Evolutionary conservation across 2,888 invertebrate genomes (phyloP).

Genomic region (Gymnoscelis rufifasciata): DNA sequence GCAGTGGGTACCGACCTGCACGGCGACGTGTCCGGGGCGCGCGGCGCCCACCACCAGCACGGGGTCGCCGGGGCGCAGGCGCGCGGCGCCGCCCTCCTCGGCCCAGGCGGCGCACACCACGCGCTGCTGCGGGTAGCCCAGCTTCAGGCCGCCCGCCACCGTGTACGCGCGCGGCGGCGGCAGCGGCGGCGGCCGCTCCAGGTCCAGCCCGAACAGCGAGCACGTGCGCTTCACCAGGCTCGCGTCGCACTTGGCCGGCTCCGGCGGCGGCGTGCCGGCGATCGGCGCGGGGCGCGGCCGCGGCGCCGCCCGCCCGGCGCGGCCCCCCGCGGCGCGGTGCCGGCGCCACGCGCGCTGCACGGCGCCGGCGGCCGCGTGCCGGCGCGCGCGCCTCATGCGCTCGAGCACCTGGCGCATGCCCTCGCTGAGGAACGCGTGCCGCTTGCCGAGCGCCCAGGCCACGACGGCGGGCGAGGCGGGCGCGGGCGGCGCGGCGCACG

Average conservation of each 20-base stretch:
- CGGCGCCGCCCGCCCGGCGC: constrained; percentile 69
- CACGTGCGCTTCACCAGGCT: constrained; percentile 94
- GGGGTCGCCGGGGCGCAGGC: constrained; percentile 87
- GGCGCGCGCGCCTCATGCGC: constrained; percentile 13
- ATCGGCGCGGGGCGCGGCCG: constrained; percentile 93
- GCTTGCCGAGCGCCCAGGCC: constrained; percentile 93
- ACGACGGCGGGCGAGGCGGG: constrained; percentile 81
- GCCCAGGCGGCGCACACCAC: constrained; percentile 94
- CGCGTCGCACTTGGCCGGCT: constrained; percentile 91
- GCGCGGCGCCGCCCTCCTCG: constrained; percentile 59
- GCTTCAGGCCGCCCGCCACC: constrained; percentile 92
- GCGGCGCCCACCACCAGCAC: constrained; percentile 94
- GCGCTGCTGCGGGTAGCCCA: constrained; percentile 95
- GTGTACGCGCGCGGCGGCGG: constrained; percentile 95
- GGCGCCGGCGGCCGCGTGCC: constrained; percentile 13
- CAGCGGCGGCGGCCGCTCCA: constrained; percentile 94
- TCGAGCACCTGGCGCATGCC: constrained; percentile 88
- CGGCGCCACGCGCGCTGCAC: constrained; percentile 82
- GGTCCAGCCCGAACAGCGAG: constrained; percentile 91
- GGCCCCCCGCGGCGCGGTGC: constrained; percentile 84
- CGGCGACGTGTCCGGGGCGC: constrained; percentile 91
- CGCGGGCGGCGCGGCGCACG: constrained; percentile 88
- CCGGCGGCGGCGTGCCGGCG: constrained; percentile 92
- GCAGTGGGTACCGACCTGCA: constrained; percentile 80
- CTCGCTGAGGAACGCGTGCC: constrained; percentile 96